These are phyloP conservation scores for Esperia sulphurella DNA, from an alignment of 2,888 invertebrate genomes.

Conservation along the genomic window DNA sequence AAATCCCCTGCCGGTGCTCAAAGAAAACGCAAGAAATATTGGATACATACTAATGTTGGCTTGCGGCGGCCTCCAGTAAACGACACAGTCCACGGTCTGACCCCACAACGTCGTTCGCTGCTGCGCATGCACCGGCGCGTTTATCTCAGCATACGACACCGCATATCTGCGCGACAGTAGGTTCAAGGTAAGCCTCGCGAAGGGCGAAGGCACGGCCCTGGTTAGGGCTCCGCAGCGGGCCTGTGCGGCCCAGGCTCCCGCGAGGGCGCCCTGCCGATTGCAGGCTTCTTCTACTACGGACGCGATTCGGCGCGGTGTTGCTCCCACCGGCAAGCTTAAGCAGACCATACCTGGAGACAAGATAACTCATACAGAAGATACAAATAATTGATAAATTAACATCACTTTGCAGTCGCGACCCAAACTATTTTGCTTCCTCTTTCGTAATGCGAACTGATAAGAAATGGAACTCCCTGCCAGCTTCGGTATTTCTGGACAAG, in stretches of 20 bases:
- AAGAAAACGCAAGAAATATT: too few species aligned
- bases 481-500: too few species aligned
- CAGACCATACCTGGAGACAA: constrained; percentile 81
- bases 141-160: constrained; percentile 82
- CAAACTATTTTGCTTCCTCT: too few species aligned
- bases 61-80: constrained; percentile 88
- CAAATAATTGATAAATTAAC: too few species aligned
- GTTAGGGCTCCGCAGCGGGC: constrained; percentile 78
- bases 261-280: constrained; percentile 69
- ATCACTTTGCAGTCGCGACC: too few species aligned
- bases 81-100: constrained; percentile 80
- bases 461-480: too few species aligned
- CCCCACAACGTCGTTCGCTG: constrained; percentile 81
- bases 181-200: constrained; percentile 76
- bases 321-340: constrained; percentile 80
- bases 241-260: constrained; percentile 73
- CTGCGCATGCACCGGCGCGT: constrained; percentile 50
- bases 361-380: too few species aligned
- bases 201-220: constrained; percentile 80
- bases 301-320: constrained; percentile 56
- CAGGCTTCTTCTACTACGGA: constrained; percentile 52
- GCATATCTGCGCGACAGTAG: constrained; percentile 83
- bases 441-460: too few species aligned
- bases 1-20: too few species aligned
- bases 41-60: constrained; percentile 84